These are phyloP conservation scores for Rotaria socialis DNA, from an alignment of 2,888 invertebrate species.

Conservation along the genomic window DNA sequence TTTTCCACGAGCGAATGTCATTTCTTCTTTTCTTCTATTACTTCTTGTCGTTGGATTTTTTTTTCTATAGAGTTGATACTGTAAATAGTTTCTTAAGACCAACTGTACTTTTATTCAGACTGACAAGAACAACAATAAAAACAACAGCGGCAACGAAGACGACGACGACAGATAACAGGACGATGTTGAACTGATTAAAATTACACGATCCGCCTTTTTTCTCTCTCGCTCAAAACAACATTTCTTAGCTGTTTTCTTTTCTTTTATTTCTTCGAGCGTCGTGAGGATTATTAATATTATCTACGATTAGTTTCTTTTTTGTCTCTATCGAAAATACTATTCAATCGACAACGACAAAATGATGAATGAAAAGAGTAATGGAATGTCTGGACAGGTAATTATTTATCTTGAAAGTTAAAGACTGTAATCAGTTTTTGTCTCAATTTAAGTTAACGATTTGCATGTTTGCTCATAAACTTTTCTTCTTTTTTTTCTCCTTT, in stretches of 20 bases:
- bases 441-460: background rate
- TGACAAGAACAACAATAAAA: background rate
- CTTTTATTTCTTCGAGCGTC: background rate
- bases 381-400: background rate
- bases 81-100: conserved; percentile 21
- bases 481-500: background rate
- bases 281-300: background rate
- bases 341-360: background rate
- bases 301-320: background rate
- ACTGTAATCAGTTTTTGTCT: background rate
- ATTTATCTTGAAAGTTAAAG: background rate
- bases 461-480: background rate
- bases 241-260: background rate
- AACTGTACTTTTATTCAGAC: background rate
- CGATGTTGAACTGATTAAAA: background rate
- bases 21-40: background rate
- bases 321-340: background rate
- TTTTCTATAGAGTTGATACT: background rate
- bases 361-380: conserved; percentile 1
- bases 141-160: background rate
- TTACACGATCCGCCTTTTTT: background rate
- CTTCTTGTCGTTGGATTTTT: background rate
- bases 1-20: background rate
- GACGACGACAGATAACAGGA: background rate
- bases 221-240: background rate